Percentiles rank a stretch among this genome's conserved stretches.
phyloP scores from a whole-genome alignment of 2,888 invertebrate genomes.

The Melanophora roralis region DNA sequence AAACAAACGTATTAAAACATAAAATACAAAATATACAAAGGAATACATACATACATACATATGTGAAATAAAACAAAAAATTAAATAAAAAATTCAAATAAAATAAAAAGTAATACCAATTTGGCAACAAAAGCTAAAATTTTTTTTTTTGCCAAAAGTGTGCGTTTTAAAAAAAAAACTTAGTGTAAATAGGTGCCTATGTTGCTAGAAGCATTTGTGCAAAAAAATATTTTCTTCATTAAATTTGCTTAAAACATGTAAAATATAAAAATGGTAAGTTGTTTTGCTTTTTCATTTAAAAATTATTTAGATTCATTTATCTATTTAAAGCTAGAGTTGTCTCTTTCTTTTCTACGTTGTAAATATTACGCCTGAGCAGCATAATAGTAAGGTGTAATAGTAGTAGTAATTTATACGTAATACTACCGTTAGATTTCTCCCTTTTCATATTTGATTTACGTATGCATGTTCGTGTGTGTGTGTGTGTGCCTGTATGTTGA shows the following conservation, averaged over 20 bases:
- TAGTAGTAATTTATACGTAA: constrained; percentile 50
- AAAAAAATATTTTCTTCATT: not conserved
- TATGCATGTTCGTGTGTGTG: not conserved
- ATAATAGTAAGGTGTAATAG: constrained; percentile 47
- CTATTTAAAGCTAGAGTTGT: not conserved
- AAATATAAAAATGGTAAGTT: constrained; percentile 56
- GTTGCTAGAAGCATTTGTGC: too few relatives aligned
- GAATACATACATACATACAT: constrained; percentile 1
- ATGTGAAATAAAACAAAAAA: not conserved
- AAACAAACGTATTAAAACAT: not conserved
- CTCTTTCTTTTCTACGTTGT: constrained; percentile 19
- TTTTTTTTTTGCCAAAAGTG: too few relatives aligned
- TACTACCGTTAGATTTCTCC: constrained; percentile 40
- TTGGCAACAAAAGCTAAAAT: too few relatives aligned
- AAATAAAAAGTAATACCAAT: too few relatives aligned
- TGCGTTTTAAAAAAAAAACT: too few relatives aligned
- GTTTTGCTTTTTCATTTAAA: not conserved
- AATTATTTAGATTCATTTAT: not conserved
- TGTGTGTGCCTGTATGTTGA: constrained; percentile 9
- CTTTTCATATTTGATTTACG: constrained; percentile 13
- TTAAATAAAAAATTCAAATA: not conserved
- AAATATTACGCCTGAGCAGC: constrained; percentile 47
- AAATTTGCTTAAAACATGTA: constrained; percentile 11
- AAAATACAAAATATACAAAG: not conserved
- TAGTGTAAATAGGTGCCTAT: too few relatives aligned